Conservation (phyloP, 2,888 invertebrate genomes). For the Lepidonotus clava region DNA sequence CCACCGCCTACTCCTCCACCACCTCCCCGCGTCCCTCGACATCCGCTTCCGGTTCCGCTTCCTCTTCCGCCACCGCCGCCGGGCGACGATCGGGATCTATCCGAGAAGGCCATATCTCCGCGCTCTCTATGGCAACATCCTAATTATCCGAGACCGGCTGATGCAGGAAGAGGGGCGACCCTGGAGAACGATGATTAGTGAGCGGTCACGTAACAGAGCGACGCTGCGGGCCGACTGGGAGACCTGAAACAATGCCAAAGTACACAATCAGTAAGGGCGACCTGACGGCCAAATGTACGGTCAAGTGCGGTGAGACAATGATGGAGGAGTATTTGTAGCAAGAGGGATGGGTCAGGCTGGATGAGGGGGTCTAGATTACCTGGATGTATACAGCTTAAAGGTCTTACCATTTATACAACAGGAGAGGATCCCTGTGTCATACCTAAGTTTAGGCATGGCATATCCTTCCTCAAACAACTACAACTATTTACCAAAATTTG, state of each 20-base stretch:
- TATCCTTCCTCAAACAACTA: too few relatives aligned
- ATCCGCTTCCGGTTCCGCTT: not conserved
- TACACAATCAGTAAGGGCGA: constrained; percentile 15
- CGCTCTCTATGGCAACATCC: not conserved
- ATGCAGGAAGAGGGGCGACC: not conserved
- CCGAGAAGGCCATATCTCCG: not conserved
- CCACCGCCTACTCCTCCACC: not conserved
- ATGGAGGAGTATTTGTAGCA: not conserved
- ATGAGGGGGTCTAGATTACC: too few relatives aligned
- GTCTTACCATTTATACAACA: too few relatives aligned
- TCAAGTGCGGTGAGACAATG: not conserved
- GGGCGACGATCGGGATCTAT: not conserved
- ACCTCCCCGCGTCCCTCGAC: not conserved
- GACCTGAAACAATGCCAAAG: constrained; percentile 17
- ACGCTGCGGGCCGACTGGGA: not conserved
- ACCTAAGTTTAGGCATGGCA: too few relatives aligned
- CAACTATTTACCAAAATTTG: too few relatives aligned
- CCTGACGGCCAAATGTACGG: not conserved
- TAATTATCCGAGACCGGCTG: not conserved
- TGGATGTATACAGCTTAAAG: too few relatives aligned
- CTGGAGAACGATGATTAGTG: not conserved
- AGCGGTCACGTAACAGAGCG: not conserved
- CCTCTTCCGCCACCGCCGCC: not conserved
- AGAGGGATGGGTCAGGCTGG: too few relatives aligned
- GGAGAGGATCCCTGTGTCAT: too few relatives aligned